phyloP scores from a whole-genome alignment of 2,113 vertebrate species.

The Entelurus aequoreus region DNA sequence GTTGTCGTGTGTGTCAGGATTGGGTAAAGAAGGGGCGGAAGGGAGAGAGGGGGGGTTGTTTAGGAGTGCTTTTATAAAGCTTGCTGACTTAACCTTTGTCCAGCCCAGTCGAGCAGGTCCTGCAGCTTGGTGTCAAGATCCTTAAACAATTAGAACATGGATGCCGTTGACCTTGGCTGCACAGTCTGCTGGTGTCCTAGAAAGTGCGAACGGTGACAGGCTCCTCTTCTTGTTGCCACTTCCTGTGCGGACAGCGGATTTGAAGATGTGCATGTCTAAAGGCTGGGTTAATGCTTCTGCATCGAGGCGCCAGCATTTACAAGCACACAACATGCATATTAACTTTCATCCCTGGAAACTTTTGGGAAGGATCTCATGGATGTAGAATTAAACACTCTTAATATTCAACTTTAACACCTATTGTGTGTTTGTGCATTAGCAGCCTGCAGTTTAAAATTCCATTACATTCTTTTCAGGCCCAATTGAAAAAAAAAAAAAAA shows the following conservation, averaged over 20 bases:
- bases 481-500: too few relatives aligned
- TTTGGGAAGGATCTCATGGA: neutral
- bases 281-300: too few relatives aligned
- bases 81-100: slow-evolving; percentile 96
- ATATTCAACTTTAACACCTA: too few relatives aligned
- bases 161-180: slow-evolving; percentile 88
- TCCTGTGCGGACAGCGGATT: slow-evolving; percentile 34
- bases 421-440: neutral
- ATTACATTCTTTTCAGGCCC: neutral
- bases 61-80: slow-evolving; percentile 81
- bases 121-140: slow-evolving; percentile 88
- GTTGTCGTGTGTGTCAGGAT: slow-evolving; percentile 19
- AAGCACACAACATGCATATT: neutral
- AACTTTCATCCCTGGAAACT: neutral
- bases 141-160: slow-evolving; percentile 92
- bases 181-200: slow-evolving; percentile 70
- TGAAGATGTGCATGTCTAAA: slow-evolving; percentile 19
- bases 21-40: neutral
- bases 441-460: neutral
- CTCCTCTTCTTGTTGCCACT: slow-evolving; percentile 41
- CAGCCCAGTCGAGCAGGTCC: slow-evolving; percentile 79
- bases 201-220: slow-evolving; percentile 76
- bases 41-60: slow-evolving; percentile 66
- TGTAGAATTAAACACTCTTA: too few relatives aligned
- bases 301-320: neutral